These are phyloP conservation scores for Staurois parvus DNA, from an alignment of 2,797 vertebrate species.

Conservation along the genomic window DNA sequence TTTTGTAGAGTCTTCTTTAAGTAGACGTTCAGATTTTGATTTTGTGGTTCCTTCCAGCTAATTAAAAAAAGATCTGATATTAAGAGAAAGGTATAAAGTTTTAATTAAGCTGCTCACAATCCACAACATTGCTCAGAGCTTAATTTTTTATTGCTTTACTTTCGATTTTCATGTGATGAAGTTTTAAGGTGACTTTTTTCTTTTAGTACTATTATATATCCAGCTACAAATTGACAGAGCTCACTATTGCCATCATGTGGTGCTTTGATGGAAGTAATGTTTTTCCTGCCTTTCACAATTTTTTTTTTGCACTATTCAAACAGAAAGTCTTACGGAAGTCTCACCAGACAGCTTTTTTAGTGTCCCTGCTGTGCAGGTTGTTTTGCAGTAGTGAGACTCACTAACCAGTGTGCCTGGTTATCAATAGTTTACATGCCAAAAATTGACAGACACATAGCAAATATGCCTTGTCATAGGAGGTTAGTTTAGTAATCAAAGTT, in stretches of 20 bases:
- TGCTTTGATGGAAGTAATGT: neutral
- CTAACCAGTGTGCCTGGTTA: neutral
- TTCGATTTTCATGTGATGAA: slow-evolving; percentile 13
- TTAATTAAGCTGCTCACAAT: slow-evolving; percentile 9
- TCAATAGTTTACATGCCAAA: neutral
- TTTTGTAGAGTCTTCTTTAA: neutral
- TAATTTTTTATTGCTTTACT: slow-evolving; percentile 14
- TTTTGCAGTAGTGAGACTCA: too few species aligned
- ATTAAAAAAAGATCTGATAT: slow-evolving; percentile 20
- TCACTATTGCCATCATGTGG: slow-evolving; percentile 54
- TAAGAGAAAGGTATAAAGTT: neutral
- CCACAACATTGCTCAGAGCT: slow-evolving; percentile 34
- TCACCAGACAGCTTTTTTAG: neutral
- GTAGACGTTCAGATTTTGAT: neutral
- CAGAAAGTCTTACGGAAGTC: neutral
- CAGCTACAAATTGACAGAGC: slow-evolving; percentile 22
- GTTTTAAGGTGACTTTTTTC: slow-evolving; percentile 16
- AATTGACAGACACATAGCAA: too few species aligned
- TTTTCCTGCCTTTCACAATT: neutral
- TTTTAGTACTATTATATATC: neutral
- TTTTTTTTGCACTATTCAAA: neutral
- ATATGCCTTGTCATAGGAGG: too few species aligned
- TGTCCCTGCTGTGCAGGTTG: neutral
- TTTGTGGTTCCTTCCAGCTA: slow-evolving; percentile 4
- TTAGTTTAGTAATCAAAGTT: too few species aligned